Percentiles rank a stretch among this genome's conserved stretches.
phyloP scores from a whole-genome alignment of 2,888 invertebrate species.

The Vesta saturnalis region DNA sequence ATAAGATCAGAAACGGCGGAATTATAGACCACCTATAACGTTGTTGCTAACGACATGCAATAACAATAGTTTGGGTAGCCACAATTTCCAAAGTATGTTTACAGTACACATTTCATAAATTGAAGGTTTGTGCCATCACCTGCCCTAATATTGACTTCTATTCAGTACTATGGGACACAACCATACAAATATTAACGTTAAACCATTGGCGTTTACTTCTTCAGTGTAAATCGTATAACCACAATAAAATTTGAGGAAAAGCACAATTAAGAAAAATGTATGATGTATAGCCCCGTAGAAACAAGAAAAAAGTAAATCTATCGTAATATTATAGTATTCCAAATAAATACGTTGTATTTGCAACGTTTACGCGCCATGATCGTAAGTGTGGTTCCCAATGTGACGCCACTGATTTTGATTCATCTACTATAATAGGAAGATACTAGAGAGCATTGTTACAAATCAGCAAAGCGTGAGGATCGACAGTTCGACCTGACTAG shows the following conservation, averaged over 20 bases:
- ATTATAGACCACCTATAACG: slow-evolving; percentile 7
- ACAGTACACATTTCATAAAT: slow-evolving; percentile 23
- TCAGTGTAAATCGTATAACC: no score
- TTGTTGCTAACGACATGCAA: slow-evolving; percentile 5
- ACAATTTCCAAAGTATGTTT: slow-evolving; percentile 22
- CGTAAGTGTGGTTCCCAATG: not conserved
- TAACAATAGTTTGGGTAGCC: slow-evolving; percentile 26
- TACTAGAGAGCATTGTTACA: slow-evolving; percentile 32
- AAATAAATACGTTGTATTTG: no score
- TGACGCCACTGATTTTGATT: slow-evolving; percentile 43
- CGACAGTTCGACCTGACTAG: slow-evolving; percentile 50
- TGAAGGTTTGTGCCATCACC: slow-evolving; percentile 44
- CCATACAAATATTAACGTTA: slow-evolving; percentile 31
- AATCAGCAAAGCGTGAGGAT: slow-evolving; percentile 48
- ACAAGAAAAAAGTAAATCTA: no score
- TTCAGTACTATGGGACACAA: slow-evolving; percentile 42
- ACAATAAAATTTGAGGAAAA: no score
- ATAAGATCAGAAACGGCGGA: not conserved
- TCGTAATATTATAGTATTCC: no score
- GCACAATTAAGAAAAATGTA: no score
- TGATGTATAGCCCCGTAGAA: no score
- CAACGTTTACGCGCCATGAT: no score
- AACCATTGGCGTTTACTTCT: slow-evolving; percentile 31
- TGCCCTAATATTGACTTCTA: slow-evolving; percentile 49
- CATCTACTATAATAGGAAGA: slow-evolving; percentile 29